A percentile compares a stretch with the other conserved stretches of the same genome.
Evolutionary conservation across 2,113 vertebrate genomes (phyloP).

Genomic region (Pongo abelii): DNA sequence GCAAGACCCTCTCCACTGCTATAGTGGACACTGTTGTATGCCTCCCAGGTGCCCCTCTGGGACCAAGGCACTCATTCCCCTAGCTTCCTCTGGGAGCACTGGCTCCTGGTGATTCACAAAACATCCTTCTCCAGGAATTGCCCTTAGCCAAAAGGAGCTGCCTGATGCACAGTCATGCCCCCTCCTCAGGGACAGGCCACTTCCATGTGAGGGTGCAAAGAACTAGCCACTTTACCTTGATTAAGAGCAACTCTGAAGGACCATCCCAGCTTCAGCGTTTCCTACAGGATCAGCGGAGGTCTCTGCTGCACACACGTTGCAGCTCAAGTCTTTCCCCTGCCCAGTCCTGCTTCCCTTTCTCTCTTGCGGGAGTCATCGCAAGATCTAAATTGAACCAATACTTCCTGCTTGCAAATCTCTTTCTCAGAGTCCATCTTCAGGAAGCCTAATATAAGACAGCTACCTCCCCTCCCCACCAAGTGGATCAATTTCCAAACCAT

Average conservation of each 20-base stretch:
- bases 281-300: not conserved
- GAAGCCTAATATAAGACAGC: not conserved
- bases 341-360: not conserved
- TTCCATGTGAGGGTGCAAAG: not conserved
- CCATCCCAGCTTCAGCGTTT: not conserved
- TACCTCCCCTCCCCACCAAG: not conserved
- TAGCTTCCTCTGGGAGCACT: not conserved
- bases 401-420: not conserved
- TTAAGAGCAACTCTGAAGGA: not conserved
- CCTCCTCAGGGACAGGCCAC: not conserved
- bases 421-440: not conserved
- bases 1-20: not conserved
- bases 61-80: not conserved
- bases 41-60: not conserved
- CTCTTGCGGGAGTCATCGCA: not conserved
- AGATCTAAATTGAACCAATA: not conserved
- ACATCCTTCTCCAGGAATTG: not conserved
- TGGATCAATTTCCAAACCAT: not conserved
- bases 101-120: not conserved
- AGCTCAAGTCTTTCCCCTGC: not conserved
- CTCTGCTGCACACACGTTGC: not conserved
- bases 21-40: fast-evolving
- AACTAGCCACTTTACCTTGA: not conserved
- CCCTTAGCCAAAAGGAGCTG: not conserved
- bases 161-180: too few relatives aligned